These are phyloP conservation scores for Bradypus variegatus DNA, from an alignment of 2,797 vertebrate species.

Conservation along the genomic window DNA sequence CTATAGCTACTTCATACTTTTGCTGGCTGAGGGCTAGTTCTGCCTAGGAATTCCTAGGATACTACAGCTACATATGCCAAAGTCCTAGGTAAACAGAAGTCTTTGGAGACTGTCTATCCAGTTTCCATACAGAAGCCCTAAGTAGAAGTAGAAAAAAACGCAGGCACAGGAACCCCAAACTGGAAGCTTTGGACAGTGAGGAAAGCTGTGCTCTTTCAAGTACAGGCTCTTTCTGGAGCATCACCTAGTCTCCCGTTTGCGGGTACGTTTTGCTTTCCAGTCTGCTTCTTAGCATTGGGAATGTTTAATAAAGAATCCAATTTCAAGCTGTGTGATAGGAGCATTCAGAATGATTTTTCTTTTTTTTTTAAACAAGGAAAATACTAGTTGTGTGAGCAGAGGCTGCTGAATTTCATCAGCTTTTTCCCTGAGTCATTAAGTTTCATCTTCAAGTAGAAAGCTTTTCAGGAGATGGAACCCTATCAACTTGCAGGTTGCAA, in stretches of 20 bases:
- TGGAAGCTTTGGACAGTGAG: neutral
- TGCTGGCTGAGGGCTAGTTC: neutral
- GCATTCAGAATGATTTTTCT: neutral
- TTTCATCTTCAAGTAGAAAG: slow-evolving; percentile 27
- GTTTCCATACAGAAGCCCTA: neutral
- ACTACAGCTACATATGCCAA: neutral
- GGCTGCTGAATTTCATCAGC: slow-evolving; percentile 28
- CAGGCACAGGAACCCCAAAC: neutral
- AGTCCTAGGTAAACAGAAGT: neutral
- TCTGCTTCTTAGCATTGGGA: neutral
- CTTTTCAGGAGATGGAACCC: slow-evolving; percentile 22
- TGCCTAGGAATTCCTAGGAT: neutral
- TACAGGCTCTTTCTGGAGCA: neutral
- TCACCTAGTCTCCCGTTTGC: neutral
- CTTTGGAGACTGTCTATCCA: neutral
- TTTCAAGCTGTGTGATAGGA: neutral
- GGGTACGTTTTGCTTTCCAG: neutral
- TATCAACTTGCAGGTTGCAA: neutral
- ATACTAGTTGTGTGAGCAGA: neutral
- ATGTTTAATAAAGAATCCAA: neutral
- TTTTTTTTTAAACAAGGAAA: neutral
- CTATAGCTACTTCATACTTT: neutral
- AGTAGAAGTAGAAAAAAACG: neutral
- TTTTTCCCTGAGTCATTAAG: slow-evolving; percentile 33
- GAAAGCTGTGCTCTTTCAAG: neutral